Base-by-base conservation (phyloP, 2,113 vertebrate species). In the Zootoca vivipara region DNA sequence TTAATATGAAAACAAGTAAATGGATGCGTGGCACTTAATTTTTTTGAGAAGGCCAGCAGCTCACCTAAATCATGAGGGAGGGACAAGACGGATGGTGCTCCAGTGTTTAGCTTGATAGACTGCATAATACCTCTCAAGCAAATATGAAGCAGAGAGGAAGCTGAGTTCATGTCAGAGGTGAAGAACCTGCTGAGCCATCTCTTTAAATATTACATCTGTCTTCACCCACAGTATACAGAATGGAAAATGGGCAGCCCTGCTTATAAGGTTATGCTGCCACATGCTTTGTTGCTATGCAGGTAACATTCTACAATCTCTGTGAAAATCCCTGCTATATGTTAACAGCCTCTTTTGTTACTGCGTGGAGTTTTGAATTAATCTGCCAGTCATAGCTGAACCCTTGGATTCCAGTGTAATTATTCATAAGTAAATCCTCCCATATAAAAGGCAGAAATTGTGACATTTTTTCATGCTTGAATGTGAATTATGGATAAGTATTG, bases 321-420 rank as follows among this genome's bases (percentile, higher is more conserved):
- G 85, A 90, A 93, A 95, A 95, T 92, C 94, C 90, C 90, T 82
- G 92, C 90, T 94, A 85, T 92, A 74, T 91, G 93, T 91, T 94
- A 91, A 89, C 13, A 0, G 87, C 6, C 1, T 86, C 18, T 1
- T 88, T 87, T 92, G 93, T 75, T 95, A 58, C 93, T 94, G 94
- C 95, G 91, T 91, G 85, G 91, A 91, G 89, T 95, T 94, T 94
- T 93, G 95, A 94, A 95, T 93, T 90, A 91, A 80, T 89, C 91
- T 87, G 87, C 93, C 90, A 15, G 94, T 94, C 94, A 86, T 92
- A 75, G 84, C 91, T 93, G 74, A 93, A 94, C 93, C 93, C 30
- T 35, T 88, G 67, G 89, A 93, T 93, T 91, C 84, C 72, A 82
- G 30, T 87, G 85, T 92, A 92, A 95, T 95, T 95, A 94, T 96